phyloP scores from a whole-genome alignment of 2,888 invertebrate genomes.

The Cheilosia variabilis region DNA sequence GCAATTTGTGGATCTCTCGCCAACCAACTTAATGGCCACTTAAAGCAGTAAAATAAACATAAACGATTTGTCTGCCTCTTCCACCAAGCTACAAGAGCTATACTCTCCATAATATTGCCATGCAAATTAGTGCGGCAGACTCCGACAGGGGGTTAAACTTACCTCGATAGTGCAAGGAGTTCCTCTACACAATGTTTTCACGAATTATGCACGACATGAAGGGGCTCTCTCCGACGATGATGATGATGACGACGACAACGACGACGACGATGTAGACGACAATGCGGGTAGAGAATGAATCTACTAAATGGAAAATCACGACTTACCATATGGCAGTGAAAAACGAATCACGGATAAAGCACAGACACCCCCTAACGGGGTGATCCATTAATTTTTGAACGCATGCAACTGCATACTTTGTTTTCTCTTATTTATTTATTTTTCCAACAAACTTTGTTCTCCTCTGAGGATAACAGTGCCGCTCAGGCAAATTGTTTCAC shows the following conservation, averaged over 20 bases:
- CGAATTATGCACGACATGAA: constrained; percentile 39
- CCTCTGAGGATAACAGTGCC: constrained; percentile 30
- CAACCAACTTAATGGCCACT: constrained; percentile 69
- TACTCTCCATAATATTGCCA: constrained; percentile 40
- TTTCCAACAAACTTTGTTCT: constrained; percentile 12
- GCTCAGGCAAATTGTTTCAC: constrained; percentile 38
- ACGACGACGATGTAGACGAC: not conserved
- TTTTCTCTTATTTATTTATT: not conserved
- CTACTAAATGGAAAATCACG: constrained; percentile 43
- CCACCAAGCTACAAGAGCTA: constrained; percentile 4
- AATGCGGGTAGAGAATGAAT: not conserved
- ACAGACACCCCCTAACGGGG: not conserved
- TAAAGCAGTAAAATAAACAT: constrained; percentile 71
- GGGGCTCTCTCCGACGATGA: not conserved
- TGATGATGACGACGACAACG: not conserved
- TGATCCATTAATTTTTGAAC: constrained; percentile 27
- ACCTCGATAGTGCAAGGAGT: constrained; percentile 32
- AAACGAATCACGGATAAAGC: constrained; percentile 25
- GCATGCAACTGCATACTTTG: constrained; percentile 15
- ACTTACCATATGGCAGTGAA: constrained; percentile 33
- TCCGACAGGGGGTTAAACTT: constrained; percentile 7
- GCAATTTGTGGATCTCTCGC: constrained; percentile 52
- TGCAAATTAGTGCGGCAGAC: constrained; percentile 61
- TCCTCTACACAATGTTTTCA: constrained; percentile 8
- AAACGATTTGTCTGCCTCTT: constrained; percentile 67